Base-by-base conservation (phyloP, 1,140 invertebrate genomes). In the Tetramorium simillimum region DNA sequence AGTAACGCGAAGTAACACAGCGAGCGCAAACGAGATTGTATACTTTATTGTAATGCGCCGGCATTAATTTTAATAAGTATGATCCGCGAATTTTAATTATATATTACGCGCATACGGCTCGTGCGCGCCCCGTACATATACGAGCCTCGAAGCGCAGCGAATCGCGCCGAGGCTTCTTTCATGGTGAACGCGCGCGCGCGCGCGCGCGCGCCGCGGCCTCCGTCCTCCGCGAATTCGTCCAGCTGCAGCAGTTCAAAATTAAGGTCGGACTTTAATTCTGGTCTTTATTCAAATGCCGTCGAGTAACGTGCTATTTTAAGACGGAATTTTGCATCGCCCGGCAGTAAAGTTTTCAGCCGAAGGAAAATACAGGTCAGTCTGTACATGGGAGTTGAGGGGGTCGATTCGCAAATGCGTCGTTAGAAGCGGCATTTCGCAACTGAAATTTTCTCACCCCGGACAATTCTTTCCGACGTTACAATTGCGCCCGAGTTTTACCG, bases 401-500 rank as follows among this genome's bases (percentile, higher is more conserved):
- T 70, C 76, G 77, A 49, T 43, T 78, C 70, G 85, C 85, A 87
- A 88, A 73, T 88, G 63, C 85, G 60, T 89, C 88, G 72, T 89
- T 89, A 89, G 53, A 60, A 76, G 80, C 62, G 49, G 78, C 69
- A 88, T 77, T 89, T 85, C 69, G 53, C 86, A 65, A 69, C 16
- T 84, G 40, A 75, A 88, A 88, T 88, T 77, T 84, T 73, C 80
- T 84, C 80, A 63, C 56, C 37, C 65, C 63, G 53, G 51, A 49
- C 62, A 49, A 81, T 72, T 85, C 78, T 86, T 76, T 40, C 87
- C 28, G 16, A 85, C 60, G 9, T 77, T 78, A 78, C 73, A 78
- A 78, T 75, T 43, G 75, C 60, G 37, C 73, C 12, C 18, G 24
- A 14, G 53, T 28, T 60, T 46, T 73, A 60, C 53, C 24, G 33